phyloP scores from a whole-genome alignment of 1,140 invertebrate species.

The Drosophila rhopaloa region DNA sequence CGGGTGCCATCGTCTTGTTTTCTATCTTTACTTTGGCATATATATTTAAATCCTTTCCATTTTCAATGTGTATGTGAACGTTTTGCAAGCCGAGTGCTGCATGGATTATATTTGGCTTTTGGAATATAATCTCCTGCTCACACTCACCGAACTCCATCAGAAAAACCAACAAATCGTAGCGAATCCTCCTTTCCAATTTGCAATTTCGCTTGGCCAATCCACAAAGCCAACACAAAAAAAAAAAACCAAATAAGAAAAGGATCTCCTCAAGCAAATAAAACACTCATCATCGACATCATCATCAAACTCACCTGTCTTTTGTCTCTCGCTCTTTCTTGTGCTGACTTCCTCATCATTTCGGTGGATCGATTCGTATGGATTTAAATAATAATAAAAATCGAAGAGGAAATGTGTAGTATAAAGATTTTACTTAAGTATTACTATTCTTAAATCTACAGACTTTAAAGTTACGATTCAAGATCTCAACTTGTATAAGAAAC shows the following conservation, averaged over 20 bases:
- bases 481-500: no score
- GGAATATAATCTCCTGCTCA: conserved; percentile 65
- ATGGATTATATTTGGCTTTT: conserved; percentile 76
- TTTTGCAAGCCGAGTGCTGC: conserved; percentile 74
- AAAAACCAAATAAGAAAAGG: conserved; percentile 7
- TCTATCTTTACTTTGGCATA: conserved; percentile 37
- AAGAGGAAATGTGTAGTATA: no score
- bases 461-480: no score
- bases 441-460: no score
- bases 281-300: conserved; percentile 22
- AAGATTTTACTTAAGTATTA: no score
- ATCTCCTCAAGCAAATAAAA: conserved; percentile 18
- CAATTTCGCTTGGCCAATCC: conserved; percentile 35
- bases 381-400: not conserved
- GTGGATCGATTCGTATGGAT: conserved; percentile 6
- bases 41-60: conserved; percentile 42
- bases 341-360: conserved; percentile 11
- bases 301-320: conserved; percentile 23
- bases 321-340: conserved; percentile 11
- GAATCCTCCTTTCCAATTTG: conserved; percentile 27
- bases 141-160: conserved; percentile 36
- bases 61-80: conserved; percentile 75
- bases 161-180: conserved; percentile 21
- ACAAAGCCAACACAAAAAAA: not conserved
- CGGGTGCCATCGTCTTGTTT: conserved; percentile 55